These are phyloP conservation scores for Acronicta aceris DNA, from an alignment of 2,888 invertebrate genomes.

Conservation along the genomic window DNA sequence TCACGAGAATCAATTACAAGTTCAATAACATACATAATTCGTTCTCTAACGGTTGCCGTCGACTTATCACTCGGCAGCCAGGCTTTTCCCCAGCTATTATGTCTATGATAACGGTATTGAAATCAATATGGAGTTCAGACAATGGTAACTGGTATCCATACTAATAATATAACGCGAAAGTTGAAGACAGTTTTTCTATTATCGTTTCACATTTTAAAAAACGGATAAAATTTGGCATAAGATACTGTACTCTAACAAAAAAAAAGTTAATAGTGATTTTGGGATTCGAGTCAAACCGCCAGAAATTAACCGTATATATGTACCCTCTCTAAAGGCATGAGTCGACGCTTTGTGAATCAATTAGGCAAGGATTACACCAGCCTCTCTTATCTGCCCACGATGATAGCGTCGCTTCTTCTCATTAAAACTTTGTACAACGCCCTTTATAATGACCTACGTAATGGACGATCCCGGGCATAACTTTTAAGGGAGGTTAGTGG, in stretches of 20 bases:
- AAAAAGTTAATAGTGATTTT: no score
- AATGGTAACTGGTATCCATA: slow-evolving; percentile 32
- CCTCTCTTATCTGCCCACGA: slow-evolving; percentile 65
- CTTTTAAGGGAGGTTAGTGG: slow-evolving; percentile 60
- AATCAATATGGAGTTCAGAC: slow-evolving; percentile 47
- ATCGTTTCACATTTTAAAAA: no score
- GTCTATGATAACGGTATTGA: slow-evolving; percentile 48
- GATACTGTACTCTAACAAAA: no score
- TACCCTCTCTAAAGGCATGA: slow-evolving; percentile 61
- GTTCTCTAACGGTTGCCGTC: slow-evolving; percentile 6
- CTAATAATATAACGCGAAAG: no score
- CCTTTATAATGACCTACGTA: slow-evolving; percentile 76
- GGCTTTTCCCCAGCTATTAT: slow-evolving; percentile 36
- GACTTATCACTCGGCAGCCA: slow-evolving; percentile 27
- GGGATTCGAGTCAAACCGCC: no score
- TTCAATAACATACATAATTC: slow-evolving; percentile 24
- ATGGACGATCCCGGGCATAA: slow-evolving; percentile 64
- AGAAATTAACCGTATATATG: slow-evolving; percentile 19
- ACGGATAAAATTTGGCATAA: no score
- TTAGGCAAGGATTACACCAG: slow-evolving; percentile 71
- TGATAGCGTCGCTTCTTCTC: slow-evolving; percentile 69
- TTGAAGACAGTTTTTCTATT: no score
- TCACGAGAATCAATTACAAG: slow-evolving; percentile 18
- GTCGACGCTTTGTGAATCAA: slow-evolving; percentile 74
- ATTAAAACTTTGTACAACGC: slow-evolving; percentile 76